phyloP scores from a whole-genome alignment of 1,140 invertebrate species.

The Drosophila prosaltans region DNA sequence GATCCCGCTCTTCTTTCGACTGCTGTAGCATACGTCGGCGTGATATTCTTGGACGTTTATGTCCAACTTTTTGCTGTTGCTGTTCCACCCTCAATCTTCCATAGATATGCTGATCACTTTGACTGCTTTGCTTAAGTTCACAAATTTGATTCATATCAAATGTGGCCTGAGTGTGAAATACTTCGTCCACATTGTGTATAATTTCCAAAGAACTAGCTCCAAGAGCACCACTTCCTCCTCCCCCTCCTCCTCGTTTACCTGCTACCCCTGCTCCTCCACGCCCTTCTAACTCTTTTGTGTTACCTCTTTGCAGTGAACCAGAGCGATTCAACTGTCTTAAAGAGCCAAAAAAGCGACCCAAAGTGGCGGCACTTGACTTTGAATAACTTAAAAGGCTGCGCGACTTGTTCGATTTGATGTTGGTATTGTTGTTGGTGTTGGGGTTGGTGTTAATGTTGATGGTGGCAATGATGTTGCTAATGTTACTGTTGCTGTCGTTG shows the following conservation, averaged over 20 bases:
- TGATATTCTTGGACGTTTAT: slow-evolving; percentile 56
- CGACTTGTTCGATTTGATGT: slow-evolving; percentile 48
- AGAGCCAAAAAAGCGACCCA: slow-evolving; percentile 68
- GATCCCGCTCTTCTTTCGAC: neutral
- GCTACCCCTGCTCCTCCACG: neutral
- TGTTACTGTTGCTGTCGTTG: slow-evolving; percentile 1
- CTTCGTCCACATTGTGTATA: slow-evolving; percentile 77
- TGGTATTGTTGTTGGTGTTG: slow-evolving; percentile 8
- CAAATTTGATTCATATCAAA: slow-evolving; percentile 77
- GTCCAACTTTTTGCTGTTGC: slow-evolving; percentile 16
- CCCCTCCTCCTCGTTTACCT: neutral
- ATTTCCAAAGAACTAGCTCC: slow-evolving; percentile 66
- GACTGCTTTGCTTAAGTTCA: slow-evolving; percentile 68
- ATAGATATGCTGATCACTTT: slow-evolving; percentile 79
- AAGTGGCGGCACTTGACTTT: slow-evolving; percentile 63
- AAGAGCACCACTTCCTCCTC: neutral
- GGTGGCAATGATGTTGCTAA: slow-evolving; percentile 18
- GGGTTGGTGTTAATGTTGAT: slow-evolving; percentile 3
- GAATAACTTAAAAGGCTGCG: slow-evolving; percentile 59
- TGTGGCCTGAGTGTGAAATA: slow-evolving; percentile 73
- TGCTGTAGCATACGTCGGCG: slow-evolving; percentile 48
- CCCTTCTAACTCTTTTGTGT: neutral
- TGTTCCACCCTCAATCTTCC: slow-evolving; percentile 46
- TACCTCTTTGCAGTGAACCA: slow-evolving; percentile 49
- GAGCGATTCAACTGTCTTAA: slow-evolving; percentile 69